Evolutionary conservation across 1,140 invertebrate species (phyloP), one percentile per base, ranked within the genome.

Genomic region (Pissodes strobi): DNA sequence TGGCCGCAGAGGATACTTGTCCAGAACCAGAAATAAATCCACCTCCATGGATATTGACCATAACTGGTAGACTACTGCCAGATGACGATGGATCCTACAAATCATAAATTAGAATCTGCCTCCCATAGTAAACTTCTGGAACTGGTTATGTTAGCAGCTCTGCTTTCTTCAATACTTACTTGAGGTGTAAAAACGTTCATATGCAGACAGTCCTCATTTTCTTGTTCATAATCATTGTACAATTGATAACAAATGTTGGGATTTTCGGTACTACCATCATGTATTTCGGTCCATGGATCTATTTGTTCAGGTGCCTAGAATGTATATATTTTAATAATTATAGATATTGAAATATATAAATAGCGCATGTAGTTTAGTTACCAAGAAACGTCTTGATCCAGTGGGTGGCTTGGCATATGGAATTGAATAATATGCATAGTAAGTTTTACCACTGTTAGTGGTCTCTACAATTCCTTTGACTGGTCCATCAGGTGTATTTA

Each of bases 401-500:
- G 21, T 22, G 13, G 49, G 61, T 15, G 61, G 39, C 21, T 55
- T 63, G 9, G 61, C 61, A 46, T 55, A 63, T 22, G 49, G 61
- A 45, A 63, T 55, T 1, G 51, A 45, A 22, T 48, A 48, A 55
- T 45, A 63, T 21, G 61, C 21, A 13, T 51, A 63, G 23, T 63
- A 63, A 17, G 51, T 51, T 22, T 41, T 46, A 5, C 43, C 43
- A 34, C 19, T 38, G 8, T 10, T 53, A 9, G 49, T 27, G 6
- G 8, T 39, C 13, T 55, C 21, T 4, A 17, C 37, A 2, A 38
- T 37, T 5, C 61, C 49, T 21, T 22, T 21, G 9, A 63, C 30
- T 41, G 61, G 49, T 1, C 61, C 61, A 56, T 63, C 61, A 38
- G 49, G 49, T 6, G 58, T 61, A 61, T n/a, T n/a, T n/a, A n/a